Evolutionary conservation across 2,113 vertebrate genomes (phyloP).

Genomic region (Arvicanthis niloticus): DNA sequence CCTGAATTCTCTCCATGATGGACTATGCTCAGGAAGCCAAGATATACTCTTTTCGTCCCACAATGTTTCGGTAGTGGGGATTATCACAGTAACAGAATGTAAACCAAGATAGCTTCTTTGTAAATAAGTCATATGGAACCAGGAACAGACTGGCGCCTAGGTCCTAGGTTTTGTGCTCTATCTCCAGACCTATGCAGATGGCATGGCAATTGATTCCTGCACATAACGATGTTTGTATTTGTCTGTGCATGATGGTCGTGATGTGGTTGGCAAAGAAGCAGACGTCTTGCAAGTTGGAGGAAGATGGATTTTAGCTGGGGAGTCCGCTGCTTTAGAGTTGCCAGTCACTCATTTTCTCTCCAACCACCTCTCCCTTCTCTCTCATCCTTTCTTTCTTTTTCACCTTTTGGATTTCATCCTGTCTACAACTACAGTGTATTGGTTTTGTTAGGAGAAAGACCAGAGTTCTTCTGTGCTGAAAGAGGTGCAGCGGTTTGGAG

Average conservation of each 20-base stretch:
- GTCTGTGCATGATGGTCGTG: not conserved
- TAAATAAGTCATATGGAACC: not conserved
- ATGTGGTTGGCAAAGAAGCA: not conserved
- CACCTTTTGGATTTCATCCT: not conserved
- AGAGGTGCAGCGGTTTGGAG: not conserved
- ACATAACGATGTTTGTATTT: not conserved
- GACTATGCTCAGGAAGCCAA: not conserved
- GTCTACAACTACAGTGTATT: not conserved
- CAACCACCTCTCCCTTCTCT: not conserved
- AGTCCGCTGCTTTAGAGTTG: not conserved
- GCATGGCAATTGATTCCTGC: not conserved
- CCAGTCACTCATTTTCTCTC: not conserved
- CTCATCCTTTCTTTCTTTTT: not conserved
- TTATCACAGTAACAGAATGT: not conserved
- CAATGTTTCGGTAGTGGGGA: not conserved
- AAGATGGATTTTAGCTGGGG: not conserved
- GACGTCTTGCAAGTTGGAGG: not conserved
- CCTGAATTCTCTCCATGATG: not conserved
- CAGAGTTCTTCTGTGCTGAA: not conserved
- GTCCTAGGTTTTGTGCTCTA: not conserved
- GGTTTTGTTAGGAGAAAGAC: conserved; percentile 32
- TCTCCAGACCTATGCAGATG: not conserved
- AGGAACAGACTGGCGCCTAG: not conserved
- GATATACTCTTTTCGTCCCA: not conserved
- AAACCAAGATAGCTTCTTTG: not conserved